Evolutionary conservation across 1,140 invertebrate genomes (phyloP).

Genomic region (Pseudomyrmex concolor): DNA sequence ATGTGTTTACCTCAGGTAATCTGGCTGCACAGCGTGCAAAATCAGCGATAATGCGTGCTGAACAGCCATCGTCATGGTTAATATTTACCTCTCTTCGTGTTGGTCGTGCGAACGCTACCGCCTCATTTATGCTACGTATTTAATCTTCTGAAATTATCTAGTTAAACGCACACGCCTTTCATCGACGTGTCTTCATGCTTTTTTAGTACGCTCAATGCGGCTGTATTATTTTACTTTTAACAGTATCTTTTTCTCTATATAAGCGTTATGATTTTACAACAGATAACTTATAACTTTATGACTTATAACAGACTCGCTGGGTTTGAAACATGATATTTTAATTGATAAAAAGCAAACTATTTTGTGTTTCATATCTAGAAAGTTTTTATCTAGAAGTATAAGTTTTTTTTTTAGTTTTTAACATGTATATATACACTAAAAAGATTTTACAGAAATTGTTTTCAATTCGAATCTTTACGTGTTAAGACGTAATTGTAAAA

Average conservation of each 20-base stretch:
- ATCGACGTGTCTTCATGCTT: not conserved
- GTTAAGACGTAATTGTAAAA: slow-evolving; percentile 17
- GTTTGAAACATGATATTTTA: slow-evolving; percentile 15
- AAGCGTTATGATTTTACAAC: not conserved
- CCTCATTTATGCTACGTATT: slow-evolving; percentile 31
- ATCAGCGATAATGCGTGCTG: slow-evolving; percentile 21
- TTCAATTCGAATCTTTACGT: not conserved
- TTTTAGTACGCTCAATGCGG: not conserved
- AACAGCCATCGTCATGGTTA: slow-evolving; percentile 10
- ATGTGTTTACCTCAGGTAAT: slow-evolving; percentile 7
- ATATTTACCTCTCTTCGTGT: slow-evolving; percentile 39
- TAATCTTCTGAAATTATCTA: slow-evolving; percentile 47
- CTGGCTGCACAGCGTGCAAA: slow-evolving; percentile 6
- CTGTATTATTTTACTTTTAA: slow-evolving; percentile 2
- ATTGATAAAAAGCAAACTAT: not conserved
- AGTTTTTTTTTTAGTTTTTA: not conserved
- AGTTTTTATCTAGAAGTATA: not conserved
- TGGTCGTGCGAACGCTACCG: not conserved
- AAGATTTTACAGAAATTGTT: not conserved
- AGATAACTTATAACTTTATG: too few species aligned
- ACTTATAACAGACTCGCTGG: not conserved
- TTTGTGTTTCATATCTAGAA: not conserved
- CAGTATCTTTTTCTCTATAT: not conserved
- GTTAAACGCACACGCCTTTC: not conserved
- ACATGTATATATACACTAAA: not conserved